Evolutionary conservation across 2,888 invertebrate species (phyloP).

Genomic region (Drosophila mercatorum): DNA sequence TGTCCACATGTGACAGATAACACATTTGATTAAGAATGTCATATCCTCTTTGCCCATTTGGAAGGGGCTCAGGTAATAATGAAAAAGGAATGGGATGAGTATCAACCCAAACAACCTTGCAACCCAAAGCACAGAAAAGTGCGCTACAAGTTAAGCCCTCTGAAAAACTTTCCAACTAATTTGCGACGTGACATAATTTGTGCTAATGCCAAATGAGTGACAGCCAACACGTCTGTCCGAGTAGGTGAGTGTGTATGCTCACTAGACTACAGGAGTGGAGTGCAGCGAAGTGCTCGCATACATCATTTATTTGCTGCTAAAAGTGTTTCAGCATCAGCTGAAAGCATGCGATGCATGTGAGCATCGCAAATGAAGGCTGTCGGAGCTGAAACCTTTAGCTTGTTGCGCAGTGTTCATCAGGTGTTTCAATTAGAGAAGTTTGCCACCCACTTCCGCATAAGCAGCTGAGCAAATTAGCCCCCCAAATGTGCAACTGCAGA

Average conservation of each 20-base stretch:
- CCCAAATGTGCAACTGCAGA: conserved; percentile 13
- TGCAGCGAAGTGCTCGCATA: not conserved
- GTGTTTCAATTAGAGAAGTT: conserved; percentile 59
- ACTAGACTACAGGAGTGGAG: conserved; percentile 13
- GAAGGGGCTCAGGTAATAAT: not conserved
- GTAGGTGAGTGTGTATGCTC: not conserved
- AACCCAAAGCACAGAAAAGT: conserved; percentile 39
- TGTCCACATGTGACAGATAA: not conserved
- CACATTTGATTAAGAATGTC: not conserved
- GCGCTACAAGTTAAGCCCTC: conserved; percentile 61
- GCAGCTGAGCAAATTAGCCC: conserved; percentile 37
- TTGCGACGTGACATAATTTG: conserved; percentile 76
- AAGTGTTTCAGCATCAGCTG: conserved; percentile 2
- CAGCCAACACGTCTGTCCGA: conserved; percentile 22
- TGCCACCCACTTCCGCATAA: conserved; percentile 34
- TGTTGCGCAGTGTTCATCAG: conserved; percentile 26
- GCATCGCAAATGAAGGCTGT: conserved; percentile 4
- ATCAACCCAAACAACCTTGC: conserved; percentile 14
- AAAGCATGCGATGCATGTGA: not conserved
- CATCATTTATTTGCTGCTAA: not conserved
- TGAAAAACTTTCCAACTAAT: conserved; percentile 61
- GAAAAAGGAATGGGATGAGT: not conserved
- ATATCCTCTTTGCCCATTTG: not conserved
- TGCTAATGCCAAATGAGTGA: conserved; percentile 61
- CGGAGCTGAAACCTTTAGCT: not conserved